A percentile compares a stretch with the other conserved stretches of the same genome.
Conservation (phyloP, 2,888 invertebrate genomes). For the Dasypolia templi region DNA sequence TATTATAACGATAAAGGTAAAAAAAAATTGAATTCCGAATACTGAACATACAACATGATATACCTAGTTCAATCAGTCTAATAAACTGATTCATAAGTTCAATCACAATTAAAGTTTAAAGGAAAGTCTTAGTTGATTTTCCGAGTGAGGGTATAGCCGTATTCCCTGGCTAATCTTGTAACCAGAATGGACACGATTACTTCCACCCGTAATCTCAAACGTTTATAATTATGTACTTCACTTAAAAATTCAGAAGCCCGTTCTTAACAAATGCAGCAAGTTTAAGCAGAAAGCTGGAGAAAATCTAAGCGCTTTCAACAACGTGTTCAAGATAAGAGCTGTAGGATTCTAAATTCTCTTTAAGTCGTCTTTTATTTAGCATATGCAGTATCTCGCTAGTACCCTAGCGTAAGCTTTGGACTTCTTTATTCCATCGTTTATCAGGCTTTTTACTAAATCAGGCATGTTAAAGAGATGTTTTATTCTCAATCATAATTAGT, state of each 20-base stretch:
- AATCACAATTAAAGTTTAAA: background rate
- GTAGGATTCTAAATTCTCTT: conserved; percentile 40
- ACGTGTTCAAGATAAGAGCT: conserved; percentile 35
- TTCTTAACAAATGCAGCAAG: conserved; percentile 33
- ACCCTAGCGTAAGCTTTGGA: conserved; percentile 12
- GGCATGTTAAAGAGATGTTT: background rate
- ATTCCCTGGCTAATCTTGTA: background rate
- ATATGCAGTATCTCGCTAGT: conserved; percentile 45
- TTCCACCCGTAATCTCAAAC: background rate
- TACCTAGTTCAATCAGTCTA: background rate
- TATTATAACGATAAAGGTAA: too few relatives aligned
- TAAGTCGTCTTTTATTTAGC: conserved; percentile 53
- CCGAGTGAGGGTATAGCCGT: too few relatives aligned
- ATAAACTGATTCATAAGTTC: background rate
- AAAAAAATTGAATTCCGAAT: too few relatives aligned
- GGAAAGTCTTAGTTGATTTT: background rate
- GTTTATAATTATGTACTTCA: conserved; percentile 10
- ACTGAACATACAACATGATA: background rate
- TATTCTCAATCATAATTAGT: background rate
- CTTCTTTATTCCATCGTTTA: conserved; percentile 14
- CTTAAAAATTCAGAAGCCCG: conserved; percentile 23
- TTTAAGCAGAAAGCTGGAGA: conserved; percentile 37
- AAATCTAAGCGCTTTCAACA: conserved; percentile 49
- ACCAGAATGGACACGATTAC: background rate
- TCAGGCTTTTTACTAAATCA: conserved; percentile 15